Percentiles rank a stretch among this genome's conserved stretches.
These are phyloP conservation scores for Drosophila falleni DNA, from an alignment of 2,888 invertebrate species.

Conservation along the genomic window DNA sequence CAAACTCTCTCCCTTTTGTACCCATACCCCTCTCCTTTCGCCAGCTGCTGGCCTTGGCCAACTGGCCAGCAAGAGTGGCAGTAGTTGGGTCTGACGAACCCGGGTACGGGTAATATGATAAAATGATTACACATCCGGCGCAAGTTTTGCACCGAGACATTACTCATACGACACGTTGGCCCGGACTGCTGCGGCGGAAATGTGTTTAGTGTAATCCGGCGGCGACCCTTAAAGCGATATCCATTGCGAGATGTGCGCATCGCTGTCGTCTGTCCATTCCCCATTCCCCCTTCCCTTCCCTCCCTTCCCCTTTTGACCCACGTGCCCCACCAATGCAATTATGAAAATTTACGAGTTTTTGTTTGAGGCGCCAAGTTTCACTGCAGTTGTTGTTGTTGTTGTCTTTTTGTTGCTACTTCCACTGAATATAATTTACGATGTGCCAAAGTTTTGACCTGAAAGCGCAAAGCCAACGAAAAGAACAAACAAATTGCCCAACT, in stretches of 20 bases:
- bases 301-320: conserved; percentile 9
- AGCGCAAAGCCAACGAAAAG: conserved; percentile 33
- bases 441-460: conserved; percentile 65
- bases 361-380: conserved; percentile 66
- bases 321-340: conserved; percentile 67
- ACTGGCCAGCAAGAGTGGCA: conserved; percentile 13
- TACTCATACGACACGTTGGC: conserved; percentile 78
- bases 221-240: conserved; percentile 66
- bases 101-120: conserved; percentile 72
- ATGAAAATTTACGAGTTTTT: conserved; percentile 81
- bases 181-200: conserved; percentile 63
- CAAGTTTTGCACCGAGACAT: conserved; percentile 77
- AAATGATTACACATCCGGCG: conserved; percentile 79
- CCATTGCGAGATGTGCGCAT: conserved; percentile 35
- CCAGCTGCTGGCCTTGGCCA: conserved; percentile 9
- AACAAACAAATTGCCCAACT: conserved; percentile 42
- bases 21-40: background rate
- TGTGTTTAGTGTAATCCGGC: conserved; percentile 76
- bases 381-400: conserved; percentile 37
- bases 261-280: background rate
- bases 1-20: background rate
- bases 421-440: conserved; percentile 72
- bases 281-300: too few relatives aligned
- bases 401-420: conserved; percentile 14
- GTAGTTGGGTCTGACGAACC: conserved; percentile 8